Evolutionary conservation across 2,113 vertebrate species (phyloP), one percentile per base, ranked within the genome.

Genomic region (Amphilophus citrinellus): DNA sequence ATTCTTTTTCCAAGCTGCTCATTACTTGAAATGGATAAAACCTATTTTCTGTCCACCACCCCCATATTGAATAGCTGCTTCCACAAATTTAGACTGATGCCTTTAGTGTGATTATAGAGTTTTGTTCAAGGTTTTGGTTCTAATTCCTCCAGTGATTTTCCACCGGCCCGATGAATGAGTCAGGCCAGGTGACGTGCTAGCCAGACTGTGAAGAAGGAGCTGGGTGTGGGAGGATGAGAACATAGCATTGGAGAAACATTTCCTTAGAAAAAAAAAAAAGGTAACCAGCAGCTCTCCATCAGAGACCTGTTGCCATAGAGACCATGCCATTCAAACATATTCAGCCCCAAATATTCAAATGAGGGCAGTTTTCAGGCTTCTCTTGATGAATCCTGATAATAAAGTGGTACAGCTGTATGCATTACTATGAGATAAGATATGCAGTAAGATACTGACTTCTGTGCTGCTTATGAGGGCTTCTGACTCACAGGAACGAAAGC

Each of bases 271-370:
- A 78, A 66, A 77, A 78, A 66, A 83, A 35, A 18, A 80, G 58
- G 11, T 59, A 84, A 86, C 65, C 8, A 80, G 77, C 87, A 84
- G 84, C 77, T 68, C 89, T 93, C 87, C 77, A 83, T 89, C 77
- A 78, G 77, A 89, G 81, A 84, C 76, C 50, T 7, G 94, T 95
- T 94, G 79, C 94, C 92, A 95, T 94, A 91, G 93, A 90, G 77
- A 95, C 93, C 82, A 83, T 53, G 84, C 84, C 71, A 88, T 61
- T 92, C 88, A 84, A 84, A 62, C 77, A 57, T 82, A 78, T 78
- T 88, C 71, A 90, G 76, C 58, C 42, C 5, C 78, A 61, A 77
- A 66, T 82, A 84, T 88, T 89, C 17, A 77, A 87, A 87, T 57
- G 13, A 88, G 20, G 47, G 44, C 13, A 76, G 22, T 59, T 68